phyloP scores from a whole-genome alignment of 2,113 vertebrate genomes.

The Corapipo altera region DNA sequence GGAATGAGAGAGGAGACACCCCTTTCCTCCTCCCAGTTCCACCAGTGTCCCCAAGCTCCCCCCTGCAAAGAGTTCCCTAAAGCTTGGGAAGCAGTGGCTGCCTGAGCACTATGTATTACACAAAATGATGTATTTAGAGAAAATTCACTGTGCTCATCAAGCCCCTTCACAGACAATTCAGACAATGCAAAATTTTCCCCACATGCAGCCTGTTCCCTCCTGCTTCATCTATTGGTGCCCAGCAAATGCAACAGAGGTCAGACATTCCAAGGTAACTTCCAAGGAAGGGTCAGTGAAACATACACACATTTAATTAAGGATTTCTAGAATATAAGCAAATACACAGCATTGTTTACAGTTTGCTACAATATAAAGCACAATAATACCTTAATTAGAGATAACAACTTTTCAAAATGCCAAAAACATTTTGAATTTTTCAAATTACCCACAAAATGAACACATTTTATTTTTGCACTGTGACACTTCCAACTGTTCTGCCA shows the following conservation, averaged over 20 bases:
- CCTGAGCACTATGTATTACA: background rate
- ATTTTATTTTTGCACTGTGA: conserved; percentile 65
- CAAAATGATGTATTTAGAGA: background rate
- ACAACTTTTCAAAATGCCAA: conserved; percentile 55
- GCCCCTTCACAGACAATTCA: background rate
- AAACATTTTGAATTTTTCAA: conserved; percentile 41
- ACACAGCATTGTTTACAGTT: conserved; percentile 56
- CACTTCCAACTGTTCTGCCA: conserved; percentile 69
- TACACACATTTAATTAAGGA: background rate
- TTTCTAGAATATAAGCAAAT: conserved; percentile 27
- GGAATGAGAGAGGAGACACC: background rate
- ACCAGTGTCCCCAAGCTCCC: background rate
- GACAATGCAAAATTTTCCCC: background rate
- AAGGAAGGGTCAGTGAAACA: background rate
- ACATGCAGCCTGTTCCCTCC: background rate
- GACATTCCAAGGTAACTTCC: background rate
- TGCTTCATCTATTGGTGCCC: background rate
- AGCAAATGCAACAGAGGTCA: background rate
- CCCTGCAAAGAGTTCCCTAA: background rate
- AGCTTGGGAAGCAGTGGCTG: background rate
- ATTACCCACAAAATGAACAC: conserved; percentile 62
- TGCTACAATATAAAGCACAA: conserved; percentile 46
- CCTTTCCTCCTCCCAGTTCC: background rate
- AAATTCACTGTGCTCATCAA: background rate
- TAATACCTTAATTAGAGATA: conserved; percentile 61